Conservation (phyloP, 2,113 vertebrate species). For the Thamnophis sirtalis region DNA sequence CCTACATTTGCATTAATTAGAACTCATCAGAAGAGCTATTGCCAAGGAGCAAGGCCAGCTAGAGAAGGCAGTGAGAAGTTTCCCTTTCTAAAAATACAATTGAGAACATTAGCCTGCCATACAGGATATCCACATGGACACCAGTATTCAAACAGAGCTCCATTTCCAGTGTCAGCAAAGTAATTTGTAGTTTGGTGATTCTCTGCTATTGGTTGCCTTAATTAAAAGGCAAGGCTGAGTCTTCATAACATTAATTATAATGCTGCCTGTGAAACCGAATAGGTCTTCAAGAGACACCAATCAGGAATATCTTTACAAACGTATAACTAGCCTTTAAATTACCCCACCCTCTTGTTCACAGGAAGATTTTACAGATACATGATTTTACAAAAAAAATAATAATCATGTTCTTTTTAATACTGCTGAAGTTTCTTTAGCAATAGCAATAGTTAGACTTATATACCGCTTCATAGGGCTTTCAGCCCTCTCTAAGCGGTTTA, state of each 20-base stretch:
- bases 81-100: conserved; percentile 35
- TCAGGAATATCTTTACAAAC: conserved; percentile 69
- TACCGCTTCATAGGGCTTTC: no score
- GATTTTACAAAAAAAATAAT: conserved; percentile 42
- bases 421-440: conserved; percentile 40
- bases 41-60: neutral
- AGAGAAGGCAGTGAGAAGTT: neutral
- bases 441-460: no score
- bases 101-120: conserved; percentile 21
- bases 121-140: conserved; percentile 9
- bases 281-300: conserved; percentile 79
- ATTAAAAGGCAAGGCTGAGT: conserved; percentile 89
- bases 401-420: conserved; percentile 32
- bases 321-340: conserved; percentile 56
- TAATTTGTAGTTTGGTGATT: neutral
- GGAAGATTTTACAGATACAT: conserved; percentile 57
- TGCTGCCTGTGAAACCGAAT: conserved; percentile 81
- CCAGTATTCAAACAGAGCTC: conserved; percentile 20
- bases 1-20: conserved; percentile 40
- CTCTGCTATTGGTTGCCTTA: conserved; percentile 84
- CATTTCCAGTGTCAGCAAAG: neutral
- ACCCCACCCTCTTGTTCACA: conserved; percentile 59
- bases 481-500: no score
- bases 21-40: conserved; percentile 39
- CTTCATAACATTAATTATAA: conserved; percentile 83